Evolutionary conservation across 2,113 vertebrate genomes (phyloP), one percentile per base, ranked within the genome.

Genomic region (Chauna torquata): DNA sequence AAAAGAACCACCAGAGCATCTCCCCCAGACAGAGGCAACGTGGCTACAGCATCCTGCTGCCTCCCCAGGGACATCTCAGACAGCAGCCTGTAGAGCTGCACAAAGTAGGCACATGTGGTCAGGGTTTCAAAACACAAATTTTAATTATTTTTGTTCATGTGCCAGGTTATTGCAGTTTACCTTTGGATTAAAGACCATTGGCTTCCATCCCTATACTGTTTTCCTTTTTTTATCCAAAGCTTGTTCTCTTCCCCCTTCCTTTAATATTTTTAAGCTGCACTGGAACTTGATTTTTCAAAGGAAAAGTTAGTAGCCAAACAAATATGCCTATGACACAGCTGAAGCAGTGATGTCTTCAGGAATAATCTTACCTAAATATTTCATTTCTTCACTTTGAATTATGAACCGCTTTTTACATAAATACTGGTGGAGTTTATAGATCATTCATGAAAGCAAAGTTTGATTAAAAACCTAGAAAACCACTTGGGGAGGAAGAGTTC

Each of bases 301-400:
- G 40, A 84, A 76, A 64, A 91, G 30, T 94, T 72, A 13, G 11
- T 85, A 84, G 58, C 62, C 62, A 79, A 86, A 80, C 28, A 90
- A 95, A 82, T 81, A 86, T 10, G 28, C 42, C 86, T 45, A 9
- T 86, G 80, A 78, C 30, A 84, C 65, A 82, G 86, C 47, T 62
- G 84, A 88, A 94, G 71, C 76, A 94, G 68, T 70, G 80, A 86
- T 57, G 83, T 66, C 91, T 76, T 80, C 89, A 82, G 64, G 65
- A 96, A 95, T 95, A 94, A 91, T 95, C 84, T 86, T 72, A 57
- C 65, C 82, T 86, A 94, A 95, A 93, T 83, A 95, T 94, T 96
- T 95, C 47, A 96, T 92, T 94, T 90, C 87, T 94, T 79, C 71
- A 44, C 55, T 89, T 92, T 97, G 91, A 96, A 79, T 96, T 76